Evolutionary conservation across 2,113 vertebrate genomes (phyloP).

Genomic region (Jaculus jaculus): DNA sequence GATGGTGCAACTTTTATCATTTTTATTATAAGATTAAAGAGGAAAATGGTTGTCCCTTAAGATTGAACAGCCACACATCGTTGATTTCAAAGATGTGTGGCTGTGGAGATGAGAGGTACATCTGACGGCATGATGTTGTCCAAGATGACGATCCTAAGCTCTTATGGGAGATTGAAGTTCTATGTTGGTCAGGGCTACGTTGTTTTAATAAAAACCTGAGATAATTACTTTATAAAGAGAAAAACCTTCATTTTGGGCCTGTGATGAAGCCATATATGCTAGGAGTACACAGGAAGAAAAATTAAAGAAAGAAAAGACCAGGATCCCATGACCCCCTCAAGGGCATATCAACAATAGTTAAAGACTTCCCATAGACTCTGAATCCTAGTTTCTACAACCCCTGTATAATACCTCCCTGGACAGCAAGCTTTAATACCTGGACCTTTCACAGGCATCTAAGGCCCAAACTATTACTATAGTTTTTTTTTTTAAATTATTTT

Average conservation of each 20-base stretch:
- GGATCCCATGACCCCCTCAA: not conserved
- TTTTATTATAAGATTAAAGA: not conserved
- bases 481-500: not conserved
- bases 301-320: not conserved
- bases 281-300: not conserved
- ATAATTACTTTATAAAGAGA: not conserved
- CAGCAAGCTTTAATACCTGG: not conserved
- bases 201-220: not conserved
- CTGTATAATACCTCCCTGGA: not conserved
- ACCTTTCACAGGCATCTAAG: not conserved
- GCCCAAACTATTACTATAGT: not conserved
- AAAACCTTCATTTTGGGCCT: not conserved
- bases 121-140: not conserved
- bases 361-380: not conserved
- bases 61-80: not conserved
- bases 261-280: rapidly evolving
- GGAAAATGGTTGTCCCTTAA: not conserved
- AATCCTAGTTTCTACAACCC: not conserved
- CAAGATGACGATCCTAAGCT: not conserved
- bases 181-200: too few relatives aligned
- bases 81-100: not conserved
- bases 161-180: not conserved
- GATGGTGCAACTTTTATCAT: not conserved
- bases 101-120: not conserved
- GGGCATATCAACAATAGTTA: not conserved